Conservation (phyloP, 2,888 invertebrate species). For the Xanthia icteritia region DNA sequence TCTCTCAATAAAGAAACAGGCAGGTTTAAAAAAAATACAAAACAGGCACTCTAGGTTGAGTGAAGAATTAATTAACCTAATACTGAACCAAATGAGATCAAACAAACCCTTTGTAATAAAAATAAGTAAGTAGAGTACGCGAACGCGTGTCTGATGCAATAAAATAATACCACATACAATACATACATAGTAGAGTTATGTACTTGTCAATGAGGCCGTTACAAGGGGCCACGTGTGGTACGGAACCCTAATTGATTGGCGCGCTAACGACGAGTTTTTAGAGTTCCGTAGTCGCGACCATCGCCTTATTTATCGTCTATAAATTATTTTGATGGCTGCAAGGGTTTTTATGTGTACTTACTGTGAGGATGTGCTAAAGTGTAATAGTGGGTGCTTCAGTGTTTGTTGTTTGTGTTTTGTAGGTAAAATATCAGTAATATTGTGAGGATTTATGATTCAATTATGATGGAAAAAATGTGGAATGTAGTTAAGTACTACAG, state of each 20-base stretch:
- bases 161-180: conserved; percentile 36
- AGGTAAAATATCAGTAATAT: not conserved
- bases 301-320: conserved; percentile 77
- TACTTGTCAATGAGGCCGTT: conserved; percentile 67
- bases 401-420: conserved; percentile 25
- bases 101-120: not conserved
- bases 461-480: not conserved
- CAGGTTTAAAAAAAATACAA: not conserved
- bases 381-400: conserved; percentile 25
- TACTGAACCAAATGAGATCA: not conserved
- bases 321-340: conserved; percentile 74
- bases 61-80: not conserved
- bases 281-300: conserved; percentile 73
- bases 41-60: not conserved
- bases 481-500: not conserved
- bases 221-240: conserved; percentile 59
- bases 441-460: conserved; percentile 34
- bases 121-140: not conserved
- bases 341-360: conserved; percentile 57
- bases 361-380: conserved; percentile 21
- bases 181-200: conserved; percentile 47
- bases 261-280: conserved; percentile 77
- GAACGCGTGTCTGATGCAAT: conserved; percentile 10
- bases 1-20: not conserved
- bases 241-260: conserved; percentile 75